A percentile compares a stretch with the other conserved stretches of the same genome.
Evolutionary conservation across 1,140 invertebrate species (phyloP).

Genomic region (Brachionus angularis): DNA sequence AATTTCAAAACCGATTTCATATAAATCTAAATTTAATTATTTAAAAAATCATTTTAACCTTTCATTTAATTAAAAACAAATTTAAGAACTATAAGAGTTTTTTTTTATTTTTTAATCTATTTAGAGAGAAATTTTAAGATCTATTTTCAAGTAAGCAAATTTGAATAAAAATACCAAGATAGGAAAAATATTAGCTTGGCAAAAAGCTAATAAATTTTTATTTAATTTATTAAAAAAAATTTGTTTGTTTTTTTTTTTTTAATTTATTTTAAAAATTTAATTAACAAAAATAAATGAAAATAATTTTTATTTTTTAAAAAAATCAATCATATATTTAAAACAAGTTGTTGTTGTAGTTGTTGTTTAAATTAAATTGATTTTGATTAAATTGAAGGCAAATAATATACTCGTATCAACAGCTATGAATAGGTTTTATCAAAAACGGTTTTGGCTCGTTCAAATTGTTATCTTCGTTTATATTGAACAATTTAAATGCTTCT

Average conservation of each 20-base stretch:
- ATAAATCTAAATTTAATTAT: not conserved
- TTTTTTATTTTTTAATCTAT: too few species aligned
- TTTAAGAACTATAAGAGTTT: too few species aligned
- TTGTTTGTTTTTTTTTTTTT: conserved; percentile 6
- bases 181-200: not conserved
- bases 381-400: not conserved
- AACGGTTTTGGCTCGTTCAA: not conserved
- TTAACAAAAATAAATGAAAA: not conserved
- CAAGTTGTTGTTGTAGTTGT: too few species aligned
- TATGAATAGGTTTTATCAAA: conserved; percentile 12
- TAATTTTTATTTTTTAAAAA: conserved; percentile 18
- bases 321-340: conserved; percentile 14
- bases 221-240: too few species aligned
- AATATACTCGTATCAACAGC: conserved; percentile 18
- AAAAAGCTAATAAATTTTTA: not conserved
- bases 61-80: too few species aligned
- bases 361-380: conserved; percentile 8
- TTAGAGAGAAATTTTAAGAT: too few species aligned
- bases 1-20: not conserved
- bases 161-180: not conserved
- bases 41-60: too few species aligned
- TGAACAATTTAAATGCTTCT: conserved; percentile 33
- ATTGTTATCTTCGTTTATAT: not conserved
- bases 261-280: conserved; percentile 24
- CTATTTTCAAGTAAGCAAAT: not conserved